Conservation (phyloP, 2,797 vertebrate species). For the Sebastes minor region DNA sequence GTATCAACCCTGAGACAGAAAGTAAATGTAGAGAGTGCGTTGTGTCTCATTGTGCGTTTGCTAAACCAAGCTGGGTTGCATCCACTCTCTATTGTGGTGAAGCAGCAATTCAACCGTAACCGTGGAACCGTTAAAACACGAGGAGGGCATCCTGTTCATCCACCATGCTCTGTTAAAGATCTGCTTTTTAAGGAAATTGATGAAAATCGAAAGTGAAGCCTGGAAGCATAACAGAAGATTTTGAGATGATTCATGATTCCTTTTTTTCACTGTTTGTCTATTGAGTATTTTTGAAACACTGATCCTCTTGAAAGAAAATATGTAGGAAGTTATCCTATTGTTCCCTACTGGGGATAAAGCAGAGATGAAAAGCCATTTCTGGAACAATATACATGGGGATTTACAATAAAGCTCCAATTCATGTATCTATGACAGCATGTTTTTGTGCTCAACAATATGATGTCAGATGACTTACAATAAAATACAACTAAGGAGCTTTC, state of each 20-base stretch:
- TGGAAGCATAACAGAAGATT: neutral
- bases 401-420: constrained; percentile 4
- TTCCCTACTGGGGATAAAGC: neutral
- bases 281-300: constrained; percentile 9
- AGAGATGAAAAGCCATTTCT: neutral
- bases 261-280: neutral
- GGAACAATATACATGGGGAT: neutral
- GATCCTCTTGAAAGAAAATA: constrained; percentile 3
- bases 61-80: neutral
- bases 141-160: neutral
- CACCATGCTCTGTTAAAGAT: neutral
- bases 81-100: neutral
- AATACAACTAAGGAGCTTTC: constrained; percentile 27
- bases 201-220: neutral
- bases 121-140: neutral
- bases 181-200: neutral
- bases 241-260: neutral
- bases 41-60: neutral
- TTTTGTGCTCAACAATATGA: neutral
- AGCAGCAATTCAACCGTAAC: neutral
- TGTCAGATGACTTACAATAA: constrained; percentile 14
- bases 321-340: neutral
- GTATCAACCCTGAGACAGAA: neutral
- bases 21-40: neutral
- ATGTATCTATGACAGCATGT: neutral